phyloP scores from a whole-genome alignment of 2,888 invertebrate genomes.

The Protonemura montana region DNA sequence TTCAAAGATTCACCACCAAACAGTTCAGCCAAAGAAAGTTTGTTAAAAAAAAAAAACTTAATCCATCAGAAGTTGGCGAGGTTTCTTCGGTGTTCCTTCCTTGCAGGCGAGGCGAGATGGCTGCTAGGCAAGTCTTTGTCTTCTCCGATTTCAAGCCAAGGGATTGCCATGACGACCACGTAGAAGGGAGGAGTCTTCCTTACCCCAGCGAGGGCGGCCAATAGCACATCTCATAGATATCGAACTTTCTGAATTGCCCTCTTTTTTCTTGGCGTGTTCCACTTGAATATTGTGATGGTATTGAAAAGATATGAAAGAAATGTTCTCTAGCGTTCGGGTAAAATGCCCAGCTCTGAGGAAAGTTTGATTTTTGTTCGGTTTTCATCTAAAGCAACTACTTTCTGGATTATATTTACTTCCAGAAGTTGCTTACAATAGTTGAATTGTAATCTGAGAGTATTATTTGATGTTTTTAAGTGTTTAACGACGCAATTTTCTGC shows the following conservation, averaged over 20 bases:
- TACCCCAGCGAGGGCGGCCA: not conserved
- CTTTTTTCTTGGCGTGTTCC: not conserved
- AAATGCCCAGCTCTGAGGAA: no score
- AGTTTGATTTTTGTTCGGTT: no score
- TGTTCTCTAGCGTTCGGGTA: no score
- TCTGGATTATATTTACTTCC: no score
- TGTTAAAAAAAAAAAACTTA: not conserved
- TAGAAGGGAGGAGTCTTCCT: not conserved
- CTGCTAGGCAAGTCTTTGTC: not conserved
- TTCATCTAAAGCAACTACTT: no score
- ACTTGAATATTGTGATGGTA: no score
- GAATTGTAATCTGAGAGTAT: no score
- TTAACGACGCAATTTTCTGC: no score
- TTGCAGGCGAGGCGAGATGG: not conserved
- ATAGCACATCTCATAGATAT: not conserved
- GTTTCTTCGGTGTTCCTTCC: not conserved
- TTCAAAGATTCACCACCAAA: no score
- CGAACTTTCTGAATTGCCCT: not conserved
- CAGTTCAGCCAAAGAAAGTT: not conserved
- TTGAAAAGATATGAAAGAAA: no score
- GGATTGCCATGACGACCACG: not conserved
- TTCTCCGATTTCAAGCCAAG: not conserved
- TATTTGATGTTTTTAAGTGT: no score
- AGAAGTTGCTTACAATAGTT: no score
- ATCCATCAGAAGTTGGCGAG: not conserved